A percentile compares a stretch with the other conserved stretches of the same genome.
Evolutionary conservation across 2,797 vertebrate species (phyloP).

Genomic region (Mormyrops attenuatus): DNA sequence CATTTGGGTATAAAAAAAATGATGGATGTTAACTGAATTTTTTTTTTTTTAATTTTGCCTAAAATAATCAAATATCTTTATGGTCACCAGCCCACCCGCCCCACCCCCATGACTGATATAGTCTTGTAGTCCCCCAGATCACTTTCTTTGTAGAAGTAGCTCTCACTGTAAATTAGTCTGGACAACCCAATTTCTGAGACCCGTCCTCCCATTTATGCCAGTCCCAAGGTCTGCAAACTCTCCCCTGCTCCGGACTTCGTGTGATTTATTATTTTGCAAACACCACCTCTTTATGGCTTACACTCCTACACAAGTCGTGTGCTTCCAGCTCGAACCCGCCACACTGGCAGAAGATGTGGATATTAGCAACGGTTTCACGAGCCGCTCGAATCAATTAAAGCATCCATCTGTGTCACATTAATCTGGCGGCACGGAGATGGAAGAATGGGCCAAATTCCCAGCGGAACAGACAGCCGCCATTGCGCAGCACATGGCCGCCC

Average conservation of each 20-base stretch:
- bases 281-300: not conserved
- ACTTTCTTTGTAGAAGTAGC: not conserved
- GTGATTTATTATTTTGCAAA: not conserved
- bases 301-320: not conserved
- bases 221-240: not conserved
- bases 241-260: not conserved
- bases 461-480: not conserved
- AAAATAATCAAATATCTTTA: not conserved
- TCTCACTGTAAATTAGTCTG: not conserved
- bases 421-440: not conserved
- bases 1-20: not conserved
- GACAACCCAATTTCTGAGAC: not conserved
- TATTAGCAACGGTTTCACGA: not conserved
- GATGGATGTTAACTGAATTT: not conserved
- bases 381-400: not conserved
- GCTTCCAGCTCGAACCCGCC: not conserved
- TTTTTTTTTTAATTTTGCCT: not conserved
- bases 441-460: not conserved
- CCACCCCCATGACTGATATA: not conserved
- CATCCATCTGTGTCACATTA: not conserved
- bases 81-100: not conserved
- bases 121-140: not conserved
- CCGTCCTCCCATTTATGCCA: not conserved
- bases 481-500: not conserved
- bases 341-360: not conserved